Percentiles rank a stretch among this genome's conserved stretches.
phyloP scores from a whole-genome alignment of 1,140 invertebrate species.

The Drosophila tsacasi region DNA sequence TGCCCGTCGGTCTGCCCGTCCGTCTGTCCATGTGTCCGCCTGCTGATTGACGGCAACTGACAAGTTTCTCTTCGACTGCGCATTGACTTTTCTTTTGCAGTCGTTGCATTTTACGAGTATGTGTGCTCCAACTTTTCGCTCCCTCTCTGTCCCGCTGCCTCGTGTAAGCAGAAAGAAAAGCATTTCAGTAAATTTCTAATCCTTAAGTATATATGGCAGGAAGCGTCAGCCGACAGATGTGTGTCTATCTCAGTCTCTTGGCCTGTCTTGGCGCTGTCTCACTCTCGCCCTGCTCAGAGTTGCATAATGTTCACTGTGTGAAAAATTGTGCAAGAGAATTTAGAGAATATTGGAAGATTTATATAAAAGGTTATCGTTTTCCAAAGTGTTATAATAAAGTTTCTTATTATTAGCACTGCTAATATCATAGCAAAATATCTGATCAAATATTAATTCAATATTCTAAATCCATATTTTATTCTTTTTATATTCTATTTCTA shows the following conservation, averaged over 20 bases:
- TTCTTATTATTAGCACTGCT: too few relatives aligned
- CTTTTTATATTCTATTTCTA: too few relatives aligned
- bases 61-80: conserved; percentile 82
- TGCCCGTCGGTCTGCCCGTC: conserved; percentile 14
- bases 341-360: not conserved
- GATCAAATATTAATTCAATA: too few relatives aligned
- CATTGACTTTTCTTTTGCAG: conserved; percentile 81
- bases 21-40: conserved; percentile 31
- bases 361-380: too few relatives aligned
- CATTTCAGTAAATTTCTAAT: conserved; percentile 84
- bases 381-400: too few relatives aligned
- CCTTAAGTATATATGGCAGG: conserved; percentile 83
- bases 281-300: conserved; percentile 4
- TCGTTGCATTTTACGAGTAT: conserved; percentile 83
- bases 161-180: conserved; percentile 62
- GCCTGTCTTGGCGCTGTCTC: conserved; percentile 32
- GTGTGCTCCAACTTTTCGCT: conserved; percentile 66
- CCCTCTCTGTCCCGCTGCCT: not conserved
- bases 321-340: not conserved
- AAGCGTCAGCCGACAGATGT: conserved; percentile 69
- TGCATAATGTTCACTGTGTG: conserved; percentile 43
- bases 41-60: conserved; percentile 81
- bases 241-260: conserved; percentile 44
- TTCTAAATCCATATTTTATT: too few relatives aligned
- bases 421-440: too few relatives aligned